These are phyloP conservation scores for Magallana gigas DNA, from an alignment of 1,140 invertebrate genomes.

Conservation along the genomic window DNA sequence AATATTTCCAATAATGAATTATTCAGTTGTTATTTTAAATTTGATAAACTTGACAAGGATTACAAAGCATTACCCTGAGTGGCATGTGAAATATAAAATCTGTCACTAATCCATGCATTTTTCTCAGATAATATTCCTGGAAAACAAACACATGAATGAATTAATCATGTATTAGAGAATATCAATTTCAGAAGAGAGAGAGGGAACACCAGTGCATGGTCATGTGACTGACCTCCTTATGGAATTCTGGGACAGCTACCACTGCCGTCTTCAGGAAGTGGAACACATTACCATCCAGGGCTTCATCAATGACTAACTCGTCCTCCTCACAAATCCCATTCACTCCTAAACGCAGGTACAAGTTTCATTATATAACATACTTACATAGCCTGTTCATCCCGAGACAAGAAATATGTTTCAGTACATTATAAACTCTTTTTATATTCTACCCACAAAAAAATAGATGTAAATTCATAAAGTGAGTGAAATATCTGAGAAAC, in stretches of 20 bases:
- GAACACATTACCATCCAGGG: constrained; percentile 90
- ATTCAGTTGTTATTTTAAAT: too few species aligned
- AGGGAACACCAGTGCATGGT: background rate
- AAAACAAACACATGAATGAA: constrained; percentile 46
- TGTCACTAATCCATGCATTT: constrained; percentile 91
- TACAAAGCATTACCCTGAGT: constrained; percentile 83
- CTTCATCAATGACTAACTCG: constrained; percentile 86
- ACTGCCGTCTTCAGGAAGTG: constrained; percentile 87
- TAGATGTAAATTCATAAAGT: too few species aligned
- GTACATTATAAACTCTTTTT: too few species aligned
- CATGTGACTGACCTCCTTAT: constrained; percentile 83
- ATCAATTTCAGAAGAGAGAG: background rate
- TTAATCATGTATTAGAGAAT: too few species aligned
- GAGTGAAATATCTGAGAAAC: too few species aligned
- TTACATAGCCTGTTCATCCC: too few species aligned
- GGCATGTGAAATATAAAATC: constrained; percentile 97
- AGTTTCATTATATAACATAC: too few species aligned
- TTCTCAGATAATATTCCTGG: constrained; percentile 88
- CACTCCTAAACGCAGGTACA: constrained; percentile 50
- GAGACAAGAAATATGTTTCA: too few species aligned
- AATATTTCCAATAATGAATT: too few species aligned
- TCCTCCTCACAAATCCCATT: constrained; percentile 84
- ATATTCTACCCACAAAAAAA: too few species aligned
- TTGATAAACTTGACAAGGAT: too few species aligned
- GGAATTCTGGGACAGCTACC: constrained; percentile 86